phyloP scores from a whole-genome alignment of 1,140 invertebrate genomes.

The Druon quercuslanigerum region DNA sequence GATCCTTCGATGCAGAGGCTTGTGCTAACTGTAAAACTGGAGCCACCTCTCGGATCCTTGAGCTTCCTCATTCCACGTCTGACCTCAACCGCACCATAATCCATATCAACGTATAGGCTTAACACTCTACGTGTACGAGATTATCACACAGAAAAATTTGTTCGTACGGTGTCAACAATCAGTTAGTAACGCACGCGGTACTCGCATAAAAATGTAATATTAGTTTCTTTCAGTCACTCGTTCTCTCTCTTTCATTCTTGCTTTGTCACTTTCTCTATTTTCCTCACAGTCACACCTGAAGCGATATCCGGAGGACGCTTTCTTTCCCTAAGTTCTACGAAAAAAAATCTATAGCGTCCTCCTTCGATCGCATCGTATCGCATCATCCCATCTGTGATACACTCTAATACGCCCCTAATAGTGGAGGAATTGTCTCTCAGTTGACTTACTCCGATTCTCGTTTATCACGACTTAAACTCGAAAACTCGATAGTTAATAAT shows the following conservation, averaged over 20 bases:
- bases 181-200: slow-evolving; percentile 65
- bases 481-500: slow-evolving; percentile 72
- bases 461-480: slow-evolving; percentile 73
- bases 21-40: slow-evolving; percentile 6
- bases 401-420: slow-evolving; percentile 70
- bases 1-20: slow-evolving; percentile 43
- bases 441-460: slow-evolving; percentile 58
- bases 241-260: slow-evolving; percentile 46
- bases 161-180: slow-evolving; percentile 72
- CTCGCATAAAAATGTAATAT: slow-evolving; percentile 66
- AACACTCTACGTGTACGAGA: slow-evolving; percentile 69
- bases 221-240: slow-evolving; percentile 57
- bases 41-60: slow-evolving; percentile 57
- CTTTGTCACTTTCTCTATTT: slow-evolving; percentile 49
- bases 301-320: slow-evolving; percentile 55
- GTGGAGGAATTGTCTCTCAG: slow-evolving; percentile 70
- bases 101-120: slow-evolving; percentile 62
- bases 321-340: slow-evolving; percentile 60
- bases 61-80: slow-evolving; percentile 56
- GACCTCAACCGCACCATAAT: slow-evolving; percentile 63
- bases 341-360: slow-evolving; percentile 60
- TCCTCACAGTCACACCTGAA: slow-evolving; percentile 45
- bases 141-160: slow-evolving; percentile 74
- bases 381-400: slow-evolving; percentile 50
- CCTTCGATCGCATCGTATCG: slow-evolving; percentile 45